A percentile compares a stretch with the other conserved stretches of the same genome.
phyloP scores from a whole-genome alignment of 1,140 invertebrate species.

The Calliphora vicina region DNA sequence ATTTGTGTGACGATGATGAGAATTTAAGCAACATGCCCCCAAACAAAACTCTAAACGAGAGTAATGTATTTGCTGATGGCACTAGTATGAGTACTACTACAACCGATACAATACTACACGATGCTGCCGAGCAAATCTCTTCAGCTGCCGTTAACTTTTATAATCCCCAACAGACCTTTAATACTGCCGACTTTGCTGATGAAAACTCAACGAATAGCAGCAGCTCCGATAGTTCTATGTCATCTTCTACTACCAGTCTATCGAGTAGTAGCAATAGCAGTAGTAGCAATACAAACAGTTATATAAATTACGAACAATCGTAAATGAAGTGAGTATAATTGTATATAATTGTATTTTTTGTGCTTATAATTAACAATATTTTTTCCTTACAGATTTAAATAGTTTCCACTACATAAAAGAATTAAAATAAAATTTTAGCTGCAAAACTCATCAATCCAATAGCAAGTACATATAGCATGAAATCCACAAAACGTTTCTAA shows the following conservation, averaged over 20 bases:
- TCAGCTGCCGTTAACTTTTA: conserved; percentile 30
- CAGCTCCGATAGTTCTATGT: conserved; percentile 11
- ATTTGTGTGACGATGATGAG: not conserved
- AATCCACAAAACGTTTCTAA: too few species aligned
- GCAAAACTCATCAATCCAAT: too few species aligned
- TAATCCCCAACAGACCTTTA: conserved; percentile 6
- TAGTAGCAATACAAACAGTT: not conserved
- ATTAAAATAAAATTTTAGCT: too few species aligned
- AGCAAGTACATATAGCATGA: too few species aligned
- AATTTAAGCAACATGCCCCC: not conserved
- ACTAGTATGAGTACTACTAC: conserved; percentile 15
- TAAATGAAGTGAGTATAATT: not conserved
- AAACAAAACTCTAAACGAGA: not conserved
- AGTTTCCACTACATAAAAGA: too few species aligned
- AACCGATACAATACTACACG: conserved; percentile 19
- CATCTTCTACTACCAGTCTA: not conserved
- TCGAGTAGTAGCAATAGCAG: conserved; percentile 19
- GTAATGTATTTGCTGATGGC: conserved; percentile 9
- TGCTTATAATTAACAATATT: too few species aligned
- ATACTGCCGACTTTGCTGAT: conserved; percentile 28
- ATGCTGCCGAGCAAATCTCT: conserved; percentile 24
- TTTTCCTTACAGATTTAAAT: too few species aligned
- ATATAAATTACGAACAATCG: not conserved
- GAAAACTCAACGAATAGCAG: conserved; percentile 21
- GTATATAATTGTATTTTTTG: too few species aligned